Percentiles rank a stretch among this genome's conserved stretches.
phyloP scores from a whole-genome alignment of 2,797 vertebrate species.

The Cyprinella venusta region DNA sequence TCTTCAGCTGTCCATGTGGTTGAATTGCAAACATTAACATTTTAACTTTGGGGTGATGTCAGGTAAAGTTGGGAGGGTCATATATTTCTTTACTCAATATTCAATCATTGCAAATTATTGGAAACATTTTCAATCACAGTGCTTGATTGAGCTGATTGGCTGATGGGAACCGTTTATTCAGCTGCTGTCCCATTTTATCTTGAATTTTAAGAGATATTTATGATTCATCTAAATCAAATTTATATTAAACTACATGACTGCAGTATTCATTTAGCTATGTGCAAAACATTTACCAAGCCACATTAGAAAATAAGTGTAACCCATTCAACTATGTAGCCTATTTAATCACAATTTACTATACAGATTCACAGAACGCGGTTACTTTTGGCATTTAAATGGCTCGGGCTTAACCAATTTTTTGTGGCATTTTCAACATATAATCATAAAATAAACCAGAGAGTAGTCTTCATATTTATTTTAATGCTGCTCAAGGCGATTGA shows the following conservation, averaged over 20 bases:
- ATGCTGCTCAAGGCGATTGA: neutral
- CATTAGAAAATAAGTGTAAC: neutral
- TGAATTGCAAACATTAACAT: neutral
- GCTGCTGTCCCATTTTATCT: neutral
- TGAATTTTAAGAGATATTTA: neutral
- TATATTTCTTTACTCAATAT: neutral
- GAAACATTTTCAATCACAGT: neutral
- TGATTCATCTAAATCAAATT: neutral
- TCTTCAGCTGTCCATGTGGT: neutral
- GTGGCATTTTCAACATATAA: neutral
- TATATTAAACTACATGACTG: neutral
- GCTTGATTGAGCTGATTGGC: neutral
- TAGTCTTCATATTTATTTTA: neutral
- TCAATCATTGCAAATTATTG: neutral
- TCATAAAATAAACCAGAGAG: neutral
- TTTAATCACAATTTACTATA: neutral
- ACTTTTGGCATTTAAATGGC: neutral
- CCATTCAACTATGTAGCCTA: no score
- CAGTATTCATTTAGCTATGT: no score
- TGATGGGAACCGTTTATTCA: neutral
- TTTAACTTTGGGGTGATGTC: neutral
- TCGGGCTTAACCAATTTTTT: neutral
- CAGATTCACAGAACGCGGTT: neutral
- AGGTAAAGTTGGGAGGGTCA: neutral
- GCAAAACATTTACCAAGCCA: neutral